Conservation (phyloP, 2,888 invertebrate species). For the Hoplodrina ambigua region DNA sequence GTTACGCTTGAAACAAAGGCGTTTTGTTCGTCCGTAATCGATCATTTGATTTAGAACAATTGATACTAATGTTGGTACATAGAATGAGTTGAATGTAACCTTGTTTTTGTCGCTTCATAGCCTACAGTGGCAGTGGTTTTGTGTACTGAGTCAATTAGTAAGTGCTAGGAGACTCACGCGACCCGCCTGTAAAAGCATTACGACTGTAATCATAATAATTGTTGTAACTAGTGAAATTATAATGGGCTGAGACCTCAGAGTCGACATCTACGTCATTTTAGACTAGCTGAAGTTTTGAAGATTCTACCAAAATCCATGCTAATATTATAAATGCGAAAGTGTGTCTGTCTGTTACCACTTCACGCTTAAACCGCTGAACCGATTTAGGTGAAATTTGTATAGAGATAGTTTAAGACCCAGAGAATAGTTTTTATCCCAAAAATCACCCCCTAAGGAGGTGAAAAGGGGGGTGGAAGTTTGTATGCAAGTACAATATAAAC, state of each 20-base stretch:
- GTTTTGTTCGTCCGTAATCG: slow-evolving; percentile 44
- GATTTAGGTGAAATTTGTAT: no score
- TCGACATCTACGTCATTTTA: no score
- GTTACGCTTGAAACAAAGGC: slow-evolving; percentile 47
- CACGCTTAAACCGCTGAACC: no score
- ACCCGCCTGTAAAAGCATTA: slow-evolving; percentile 18
- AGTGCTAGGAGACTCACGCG: slow-evolving; percentile 51
- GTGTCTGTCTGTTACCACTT: no score
- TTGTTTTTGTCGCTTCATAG: slow-evolving; percentile 74
- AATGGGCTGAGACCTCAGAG: background rate
- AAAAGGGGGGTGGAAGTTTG: no score
- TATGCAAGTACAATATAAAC: no score
- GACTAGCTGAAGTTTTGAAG: no score
- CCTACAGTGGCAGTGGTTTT: slow-evolving; percentile 58
- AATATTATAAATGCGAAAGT: no score
- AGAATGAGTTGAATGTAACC: slow-evolving; percentile 77
- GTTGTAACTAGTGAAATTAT: slow-evolving; percentile 5
- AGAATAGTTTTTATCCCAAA: no score
- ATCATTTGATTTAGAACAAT: slow-evolving; percentile 72
- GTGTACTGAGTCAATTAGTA: slow-evolving; percentile 58
- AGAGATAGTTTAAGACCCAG: no score
- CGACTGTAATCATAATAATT: slow-evolving; percentile 15
- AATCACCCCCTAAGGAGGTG: no score
- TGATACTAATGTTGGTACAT: slow-evolving; percentile 64
- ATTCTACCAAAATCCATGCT: no score